phyloP scores from a whole-genome alignment of 2,113 vertebrate genomes.

The Spermophilus dauricus region DNA sequence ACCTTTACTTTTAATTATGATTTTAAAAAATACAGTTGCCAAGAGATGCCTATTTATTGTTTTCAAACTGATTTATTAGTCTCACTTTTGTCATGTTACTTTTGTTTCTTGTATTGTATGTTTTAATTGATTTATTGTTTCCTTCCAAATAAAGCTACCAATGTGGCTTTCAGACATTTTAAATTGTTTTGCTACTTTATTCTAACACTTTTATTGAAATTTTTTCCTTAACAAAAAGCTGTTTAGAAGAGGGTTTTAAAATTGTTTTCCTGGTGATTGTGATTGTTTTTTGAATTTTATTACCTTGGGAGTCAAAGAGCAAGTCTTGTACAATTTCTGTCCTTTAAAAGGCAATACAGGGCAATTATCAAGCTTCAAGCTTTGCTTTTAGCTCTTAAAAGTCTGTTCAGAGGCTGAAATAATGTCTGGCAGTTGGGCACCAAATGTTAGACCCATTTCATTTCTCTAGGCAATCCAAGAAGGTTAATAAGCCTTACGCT shows the following conservation, averaged over 20 bases:
- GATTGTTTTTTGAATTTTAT: neutral
- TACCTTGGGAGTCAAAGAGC: neutral
- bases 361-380: neutral
- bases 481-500: neutral
- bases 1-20: neutral
- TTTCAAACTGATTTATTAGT: neutral
- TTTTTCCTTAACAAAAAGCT: neutral
- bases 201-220: neutral
- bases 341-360: neutral
- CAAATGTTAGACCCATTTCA: neutral
- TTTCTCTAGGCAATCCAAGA: neutral
- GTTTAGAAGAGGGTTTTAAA: neutral
- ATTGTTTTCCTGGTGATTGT: neutral
- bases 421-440: neutral
- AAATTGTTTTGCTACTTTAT: neutral
- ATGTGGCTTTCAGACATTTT: constrained; percentile 10
- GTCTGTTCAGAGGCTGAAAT: neutral
- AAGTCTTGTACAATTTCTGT: neutral
- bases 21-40: neutral
- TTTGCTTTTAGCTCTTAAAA: neutral
- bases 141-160: neutral
- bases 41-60: neutral
- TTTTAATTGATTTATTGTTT: neutral
- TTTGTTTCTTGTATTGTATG: neutral
- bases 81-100: neutral